Evolutionary conservation across 2,113 vertebrate genomes (phyloP), one percentile per base, ranked within the genome.

Genomic region (Enhydra lutris): DNA sequence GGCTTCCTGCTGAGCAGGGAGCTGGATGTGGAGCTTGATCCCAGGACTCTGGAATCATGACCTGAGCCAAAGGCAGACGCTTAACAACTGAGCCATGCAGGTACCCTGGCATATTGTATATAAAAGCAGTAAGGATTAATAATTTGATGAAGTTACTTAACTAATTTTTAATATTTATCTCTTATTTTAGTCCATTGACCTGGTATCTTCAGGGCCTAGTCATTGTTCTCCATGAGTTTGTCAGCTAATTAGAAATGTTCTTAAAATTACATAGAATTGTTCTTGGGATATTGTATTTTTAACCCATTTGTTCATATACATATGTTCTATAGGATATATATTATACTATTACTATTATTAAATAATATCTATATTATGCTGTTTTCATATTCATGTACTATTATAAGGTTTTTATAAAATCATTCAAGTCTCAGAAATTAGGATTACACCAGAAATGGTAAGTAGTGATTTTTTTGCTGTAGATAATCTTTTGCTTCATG

Each of bases 351-450:
- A n/a, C 45, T 87, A 50, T 84, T 65, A 47, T 85, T 74, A 31
- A 12, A 29, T 29, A 63, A 24, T 29, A 26, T 31, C 4, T 76
- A 31, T 76, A 31, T 47, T 3, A 52, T 73, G 34, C 8, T 45
- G 45, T 78, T 78, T 18, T 47, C 42, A 76, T 78, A 83, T 61
- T 39, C 36, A 61, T 3, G 39, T 81, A 52, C 8, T n/a, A 50
- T 90, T 65, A n/a, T n/a, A 87, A 59, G 79, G 8, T 79, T 95
- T 96, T 88, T 31, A 95, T 95, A 45, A 74, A 91, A 45, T 88
- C 17, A 71, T 82, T 91, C 12, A 61, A 45, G 26, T 79, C 91
- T 96, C 39, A 76, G 79, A 89, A 81, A 81, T 91, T 91, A 83
- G 29, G 82, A 4, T 82, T 93, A 67, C 4, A 36, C 11, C 36